phyloP scores from a whole-genome alignment of 2,888 invertebrate genomes.

The Venustoraphidia nigricollis region DNA sequence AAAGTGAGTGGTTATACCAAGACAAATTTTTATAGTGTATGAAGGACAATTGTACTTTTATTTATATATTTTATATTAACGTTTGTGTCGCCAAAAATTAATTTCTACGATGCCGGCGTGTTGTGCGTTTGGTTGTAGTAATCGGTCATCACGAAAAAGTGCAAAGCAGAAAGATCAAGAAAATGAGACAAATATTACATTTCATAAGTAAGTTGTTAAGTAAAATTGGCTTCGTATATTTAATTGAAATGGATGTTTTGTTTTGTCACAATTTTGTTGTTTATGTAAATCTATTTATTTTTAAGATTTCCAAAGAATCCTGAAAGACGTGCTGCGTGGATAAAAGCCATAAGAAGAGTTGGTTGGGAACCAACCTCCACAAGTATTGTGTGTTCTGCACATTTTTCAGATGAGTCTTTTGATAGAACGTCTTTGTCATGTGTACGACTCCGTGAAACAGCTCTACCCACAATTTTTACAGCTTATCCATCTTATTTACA shows the following conservation, averaged over 20 bases:
- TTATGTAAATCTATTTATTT: neutral
- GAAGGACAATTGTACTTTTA: too few relatives aligned
- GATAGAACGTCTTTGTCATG: conserved; percentile 1
- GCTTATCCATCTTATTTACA: too few relatives aligned
- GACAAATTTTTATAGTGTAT: too few relatives aligned
- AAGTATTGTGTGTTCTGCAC: neutral
- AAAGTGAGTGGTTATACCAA: too few relatives aligned
- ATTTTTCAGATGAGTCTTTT: conserved; percentile 4
- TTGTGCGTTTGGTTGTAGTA: conserved; percentile 1
- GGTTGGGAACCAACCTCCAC: neutral
- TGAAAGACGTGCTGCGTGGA: neutral
- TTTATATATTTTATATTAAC: too few relatives aligned
- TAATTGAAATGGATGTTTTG: neutral
- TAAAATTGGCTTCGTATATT: neutral
- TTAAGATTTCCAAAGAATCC: conserved; percentile 2
- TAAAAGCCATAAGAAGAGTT: conserved; percentile 2
- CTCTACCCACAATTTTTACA: neutral
- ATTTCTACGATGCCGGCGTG: neutral
- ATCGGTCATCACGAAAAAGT: neutral
- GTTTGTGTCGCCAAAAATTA: too few relatives aligned
- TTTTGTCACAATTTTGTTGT: neutral
- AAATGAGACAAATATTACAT: neutral
- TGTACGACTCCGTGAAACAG: neutral
- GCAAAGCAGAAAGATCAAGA: neutral
- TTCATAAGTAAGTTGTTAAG: neutral